These are phyloP conservation scores for Podargus strigoides DNA, from an alignment of 2,797 vertebrate species.

Conservation along the genomic window DNA sequence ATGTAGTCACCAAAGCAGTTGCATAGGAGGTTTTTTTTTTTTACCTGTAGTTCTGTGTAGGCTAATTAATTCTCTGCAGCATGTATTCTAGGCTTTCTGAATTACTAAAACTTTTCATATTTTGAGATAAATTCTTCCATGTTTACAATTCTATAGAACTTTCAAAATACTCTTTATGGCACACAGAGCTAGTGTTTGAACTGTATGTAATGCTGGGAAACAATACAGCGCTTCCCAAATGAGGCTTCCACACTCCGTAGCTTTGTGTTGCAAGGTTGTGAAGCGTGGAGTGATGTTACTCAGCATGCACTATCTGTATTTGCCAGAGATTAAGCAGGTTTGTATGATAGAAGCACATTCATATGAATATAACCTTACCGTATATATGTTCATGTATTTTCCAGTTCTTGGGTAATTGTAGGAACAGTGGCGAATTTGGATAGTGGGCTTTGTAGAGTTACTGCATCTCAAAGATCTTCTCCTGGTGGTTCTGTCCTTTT, in stretches of 20 bases:
- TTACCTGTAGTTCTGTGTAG: background rate
- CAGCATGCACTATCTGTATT: background rate
- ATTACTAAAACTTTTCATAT: background rate
- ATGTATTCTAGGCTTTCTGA: background rate
- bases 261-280: background rate
- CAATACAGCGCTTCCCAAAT: rapidly evolving
- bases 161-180: background rate
- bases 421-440: background rate
- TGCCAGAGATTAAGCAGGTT: background rate
- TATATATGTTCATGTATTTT: background rate
- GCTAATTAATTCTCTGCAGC: background rate
- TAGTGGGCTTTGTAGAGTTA: background rate
- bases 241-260: background rate
- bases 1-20: background rate
- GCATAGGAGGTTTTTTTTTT: background rate
- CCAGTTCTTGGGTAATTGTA: background rate
- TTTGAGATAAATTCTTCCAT: background rate
- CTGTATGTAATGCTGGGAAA: background rate
- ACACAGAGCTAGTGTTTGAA: background rate
- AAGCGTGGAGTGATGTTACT: background rate
- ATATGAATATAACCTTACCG: background rate
- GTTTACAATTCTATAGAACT: background rate
- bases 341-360: background rate
- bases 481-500: background rate
- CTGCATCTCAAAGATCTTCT: background rate